Evolutionary conservation across 2,888 invertebrate genomes (phyloP).

Genomic region (Balanococcus diminutus): DNA sequence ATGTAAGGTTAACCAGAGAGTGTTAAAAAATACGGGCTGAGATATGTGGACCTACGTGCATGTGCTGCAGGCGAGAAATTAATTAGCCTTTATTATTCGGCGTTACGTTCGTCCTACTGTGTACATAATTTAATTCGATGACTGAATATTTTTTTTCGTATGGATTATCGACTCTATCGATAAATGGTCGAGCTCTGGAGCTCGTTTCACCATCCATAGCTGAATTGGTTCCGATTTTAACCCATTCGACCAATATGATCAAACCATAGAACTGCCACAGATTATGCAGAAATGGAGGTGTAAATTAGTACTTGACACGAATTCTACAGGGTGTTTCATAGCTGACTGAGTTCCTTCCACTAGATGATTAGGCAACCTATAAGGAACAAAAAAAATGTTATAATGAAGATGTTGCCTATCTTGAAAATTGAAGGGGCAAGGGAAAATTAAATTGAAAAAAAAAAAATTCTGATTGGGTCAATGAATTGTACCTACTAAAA

Average conservation of each 20-base stretch:
- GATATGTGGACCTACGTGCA: background rate
- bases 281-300: background rate
- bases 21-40: constrained; percentile 1
- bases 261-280: background rate
- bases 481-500: too few relatives aligned
- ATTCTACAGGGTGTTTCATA: background rate
- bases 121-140: background rate
- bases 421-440: too few relatives aligned
- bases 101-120: background rate
- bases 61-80: constrained; percentile 2
- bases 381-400: too few relatives aligned
- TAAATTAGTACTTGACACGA: background rate
- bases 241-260: too few relatives aligned
- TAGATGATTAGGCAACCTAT: too few relatives aligned
- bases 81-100: constrained; percentile 17
- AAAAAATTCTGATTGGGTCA: too few relatives aligned
- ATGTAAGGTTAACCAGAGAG: background rate
- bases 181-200: too few relatives aligned
- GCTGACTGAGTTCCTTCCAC: too few relatives aligned
- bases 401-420: too few relatives aligned
- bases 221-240: too few relatives aligned
- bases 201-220: too few relatives aligned
- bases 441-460: too few relatives aligned
- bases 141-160: background rate
- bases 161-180: background rate